Evolutionary conservation across 1,140 invertebrate genomes (phyloP).

Genomic region (Brachionus rotundiformis): DNA sequence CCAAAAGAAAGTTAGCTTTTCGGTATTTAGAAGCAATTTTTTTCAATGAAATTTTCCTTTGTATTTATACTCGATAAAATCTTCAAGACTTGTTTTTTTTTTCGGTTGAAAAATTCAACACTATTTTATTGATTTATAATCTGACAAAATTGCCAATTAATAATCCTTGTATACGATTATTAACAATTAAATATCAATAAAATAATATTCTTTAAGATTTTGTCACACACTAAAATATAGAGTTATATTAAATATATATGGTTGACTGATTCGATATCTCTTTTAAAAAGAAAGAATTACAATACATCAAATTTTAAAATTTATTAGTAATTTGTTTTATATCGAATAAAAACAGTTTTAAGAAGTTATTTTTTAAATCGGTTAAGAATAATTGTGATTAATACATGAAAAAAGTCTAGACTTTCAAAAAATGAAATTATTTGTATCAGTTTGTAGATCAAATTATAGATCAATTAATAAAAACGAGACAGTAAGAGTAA

Average conservation of each 20-base stretch:
- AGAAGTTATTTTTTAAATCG: too few relatives aligned
- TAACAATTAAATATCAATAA: conserved; percentile 8
- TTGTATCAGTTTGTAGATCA: neutral
- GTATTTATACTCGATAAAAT: too few relatives aligned
- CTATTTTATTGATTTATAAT: conserved; percentile 3
- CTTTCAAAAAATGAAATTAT: neutral
- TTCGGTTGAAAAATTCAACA: neutral
- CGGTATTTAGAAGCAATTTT: too few relatives aligned
- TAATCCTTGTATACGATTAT: neutral
- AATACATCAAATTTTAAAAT: too few relatives aligned
- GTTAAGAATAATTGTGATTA: too few relatives aligned
- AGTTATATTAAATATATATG: neutral
- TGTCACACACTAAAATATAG: neutral
- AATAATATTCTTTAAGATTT: conserved; percentile 6
- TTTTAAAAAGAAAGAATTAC: too few relatives aligned
- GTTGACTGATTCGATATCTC: neutral
- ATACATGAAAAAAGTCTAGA: neutral
- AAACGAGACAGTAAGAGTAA: conserved; percentile 2
- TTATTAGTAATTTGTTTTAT: too few relatives aligned
- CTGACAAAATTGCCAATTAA: neutral
- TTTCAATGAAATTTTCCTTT: too few relatives aligned
- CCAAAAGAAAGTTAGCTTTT: neutral
- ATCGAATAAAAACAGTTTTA: too few relatives aligned
- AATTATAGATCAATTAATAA: conserved; percentile 1
- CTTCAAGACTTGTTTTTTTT: too few relatives aligned